phyloP scores from a whole-genome alignment of 2,113 vertebrate species.

The Grantiella picta region DNA sequence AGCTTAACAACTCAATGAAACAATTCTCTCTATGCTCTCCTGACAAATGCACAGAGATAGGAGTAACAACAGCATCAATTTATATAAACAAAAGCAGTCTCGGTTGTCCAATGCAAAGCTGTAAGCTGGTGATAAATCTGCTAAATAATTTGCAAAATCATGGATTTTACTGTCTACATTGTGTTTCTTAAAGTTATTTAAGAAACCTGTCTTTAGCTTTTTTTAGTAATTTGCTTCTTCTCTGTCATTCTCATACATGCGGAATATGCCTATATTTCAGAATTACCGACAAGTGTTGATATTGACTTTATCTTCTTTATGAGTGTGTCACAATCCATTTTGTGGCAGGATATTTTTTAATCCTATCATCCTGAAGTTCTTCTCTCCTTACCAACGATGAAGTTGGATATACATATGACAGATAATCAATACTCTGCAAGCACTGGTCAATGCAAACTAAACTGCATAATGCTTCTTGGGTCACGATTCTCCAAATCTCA shows the following conservation, averaged over 20 bases:
- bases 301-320: not conserved
- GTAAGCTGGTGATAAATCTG: not conserved
- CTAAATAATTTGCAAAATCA: not conserved
- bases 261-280: not conserved
- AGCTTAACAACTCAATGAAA: not conserved
- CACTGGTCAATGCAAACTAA: not conserved
- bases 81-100: not conserved
- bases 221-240: not conserved
- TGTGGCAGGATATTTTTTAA: not conserved
- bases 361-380: not conserved
- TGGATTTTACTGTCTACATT: not conserved
- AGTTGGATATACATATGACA: not conserved
- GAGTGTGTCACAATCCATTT: not conserved
- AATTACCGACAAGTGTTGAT: not conserved
- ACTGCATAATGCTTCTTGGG: not conserved
- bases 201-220: not conserved
- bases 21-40: not conserved
- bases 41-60: not conserved
- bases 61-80: not conserved
- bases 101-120: not conserved
- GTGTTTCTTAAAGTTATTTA: not conserved
- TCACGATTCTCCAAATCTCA: not conserved
- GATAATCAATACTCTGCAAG: not conserved
- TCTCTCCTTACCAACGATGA: not conserved
- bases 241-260: accelerated